Percentiles rank a stretch among this genome's conserved stretches.
Evolutionary conservation across 1,140 invertebrate species (phyloP).

Genomic region (Zaprionus nigranus): DNA sequence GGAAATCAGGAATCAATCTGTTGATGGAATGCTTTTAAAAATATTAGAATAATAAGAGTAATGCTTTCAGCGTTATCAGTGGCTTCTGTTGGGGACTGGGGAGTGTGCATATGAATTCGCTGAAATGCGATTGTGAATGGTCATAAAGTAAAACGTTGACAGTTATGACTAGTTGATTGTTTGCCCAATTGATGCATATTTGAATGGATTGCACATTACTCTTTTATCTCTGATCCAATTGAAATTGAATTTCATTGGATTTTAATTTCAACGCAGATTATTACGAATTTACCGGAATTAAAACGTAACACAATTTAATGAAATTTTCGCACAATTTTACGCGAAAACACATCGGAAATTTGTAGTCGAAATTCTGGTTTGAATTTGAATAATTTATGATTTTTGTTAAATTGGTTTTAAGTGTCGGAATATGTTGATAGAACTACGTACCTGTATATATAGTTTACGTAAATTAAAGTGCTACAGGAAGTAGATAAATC

Average conservation of each 20-base stretch:
- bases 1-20: constrained; percentile 62
- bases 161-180: not conserved
- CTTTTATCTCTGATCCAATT: not conserved
- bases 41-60: constrained; percentile 61
- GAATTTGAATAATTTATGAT: not conserved
- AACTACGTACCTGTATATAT: not conserved
- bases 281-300: constrained; percentile 1
- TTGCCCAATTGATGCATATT: constrained; percentile 17
- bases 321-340: not conserved
- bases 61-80: not conserved
- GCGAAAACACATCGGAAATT: not conserved
- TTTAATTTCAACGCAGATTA: constrained; percentile 12
- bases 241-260: constrained; percentile 2
- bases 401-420: constrained; percentile 9
- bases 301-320: not conserved
- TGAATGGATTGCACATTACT: constrained; percentile 13
- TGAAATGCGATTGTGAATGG: constrained; percentile 4
- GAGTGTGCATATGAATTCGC: constrained; percentile 30
- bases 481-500: too few relatives aligned
- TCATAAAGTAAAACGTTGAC: not conserved
- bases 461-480: too few relatives aligned
- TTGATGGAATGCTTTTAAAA: constrained; percentile 75
- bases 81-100: not conserved
- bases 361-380: constrained; percentile 8
- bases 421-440: not conserved